phyloP scores from a whole-genome alignment of 2,113 vertebrate species.

The Murina feae region DNA sequence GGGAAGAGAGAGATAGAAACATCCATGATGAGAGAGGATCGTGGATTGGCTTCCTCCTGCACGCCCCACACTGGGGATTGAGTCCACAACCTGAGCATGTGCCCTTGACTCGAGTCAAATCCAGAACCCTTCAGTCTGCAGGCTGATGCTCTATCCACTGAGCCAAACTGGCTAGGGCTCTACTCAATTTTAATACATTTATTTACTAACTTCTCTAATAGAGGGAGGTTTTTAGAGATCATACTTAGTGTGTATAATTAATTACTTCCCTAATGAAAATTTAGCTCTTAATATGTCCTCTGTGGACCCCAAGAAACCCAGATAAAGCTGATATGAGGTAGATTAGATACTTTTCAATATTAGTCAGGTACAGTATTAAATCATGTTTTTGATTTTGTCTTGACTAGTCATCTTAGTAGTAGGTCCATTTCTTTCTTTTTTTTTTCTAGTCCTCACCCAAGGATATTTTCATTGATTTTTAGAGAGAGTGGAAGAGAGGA shows the following conservation, averaged over 20 bases:
- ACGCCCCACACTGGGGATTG: too few relatives aligned
- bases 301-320: background rate
- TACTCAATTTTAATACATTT: background rate
- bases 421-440: background rate
- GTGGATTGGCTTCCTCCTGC: too few relatives aligned
- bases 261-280: background rate
- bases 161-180: background rate
- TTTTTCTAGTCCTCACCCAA: too few relatives aligned
- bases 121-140: too few relatives aligned
- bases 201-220: background rate
- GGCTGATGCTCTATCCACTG: too few relatives aligned
- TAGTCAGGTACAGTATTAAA: background rate
- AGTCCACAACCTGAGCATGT: too few relatives aligned
- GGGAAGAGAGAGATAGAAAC: too few relatives aligned
- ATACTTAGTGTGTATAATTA: background rate
- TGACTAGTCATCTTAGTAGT: background rate
- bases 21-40: too few relatives aligned
- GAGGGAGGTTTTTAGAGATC: background rate
- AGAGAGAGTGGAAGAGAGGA: too few relatives aligned
- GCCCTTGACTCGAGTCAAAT: too few relatives aligned
- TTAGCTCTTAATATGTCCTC: background rate
- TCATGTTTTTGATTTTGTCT: background rate
- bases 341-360: background rate
- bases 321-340: background rate
- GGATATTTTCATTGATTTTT: too few relatives aligned